phyloP scores from a whole-genome alignment of 1,140 invertebrate species.

The Zophobas atratus region DNA sequence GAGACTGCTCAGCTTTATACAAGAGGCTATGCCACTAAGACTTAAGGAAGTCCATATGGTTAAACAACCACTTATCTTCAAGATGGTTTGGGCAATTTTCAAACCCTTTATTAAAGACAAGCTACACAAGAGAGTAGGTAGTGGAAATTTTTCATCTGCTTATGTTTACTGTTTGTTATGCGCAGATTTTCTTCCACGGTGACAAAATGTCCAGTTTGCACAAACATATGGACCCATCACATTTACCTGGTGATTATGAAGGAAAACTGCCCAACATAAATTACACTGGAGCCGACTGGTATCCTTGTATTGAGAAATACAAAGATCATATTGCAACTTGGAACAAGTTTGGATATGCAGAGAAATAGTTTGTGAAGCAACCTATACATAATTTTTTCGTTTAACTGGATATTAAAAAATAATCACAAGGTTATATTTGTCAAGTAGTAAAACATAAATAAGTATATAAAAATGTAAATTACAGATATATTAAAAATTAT shows the following conservation, averaged over 20 bases:
- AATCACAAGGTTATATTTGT: too few relatives aligned
- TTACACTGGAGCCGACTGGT: constrained; percentile 83
- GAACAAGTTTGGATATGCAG: constrained; percentile 76
- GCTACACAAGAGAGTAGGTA: constrained; percentile 82
- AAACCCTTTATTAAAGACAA: constrained; percentile 91
- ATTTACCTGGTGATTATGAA: constrained; percentile 83
- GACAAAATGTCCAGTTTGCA: constrained; percentile 80
- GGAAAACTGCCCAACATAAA: constrained; percentile 82
- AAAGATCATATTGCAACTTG: constrained; percentile 77
- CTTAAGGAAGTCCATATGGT: constrained; percentile 93
- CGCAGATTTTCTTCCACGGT: constrained; percentile 84
- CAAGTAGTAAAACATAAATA: too few relatives aligned
- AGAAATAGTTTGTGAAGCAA: constrained; percentile 61
- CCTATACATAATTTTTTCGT: too few relatives aligned
- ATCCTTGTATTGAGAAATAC: constrained; percentile 75
- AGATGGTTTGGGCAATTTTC: constrained; percentile 89
- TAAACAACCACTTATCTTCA: constrained; percentile 91
- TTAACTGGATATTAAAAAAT: too few relatives aligned
- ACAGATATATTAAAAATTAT: too few relatives aligned
- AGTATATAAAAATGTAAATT: too few relatives aligned
- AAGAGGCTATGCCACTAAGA: constrained; percentile 90
- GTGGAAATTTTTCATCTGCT: not conserved
- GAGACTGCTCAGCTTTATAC: constrained; percentile 84
- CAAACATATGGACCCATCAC: constrained; percentile 76
- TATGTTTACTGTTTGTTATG: constrained; percentile 54